Conservation (phyloP, 2,888 invertebrate genomes). For the Drosophila recens region DNA sequence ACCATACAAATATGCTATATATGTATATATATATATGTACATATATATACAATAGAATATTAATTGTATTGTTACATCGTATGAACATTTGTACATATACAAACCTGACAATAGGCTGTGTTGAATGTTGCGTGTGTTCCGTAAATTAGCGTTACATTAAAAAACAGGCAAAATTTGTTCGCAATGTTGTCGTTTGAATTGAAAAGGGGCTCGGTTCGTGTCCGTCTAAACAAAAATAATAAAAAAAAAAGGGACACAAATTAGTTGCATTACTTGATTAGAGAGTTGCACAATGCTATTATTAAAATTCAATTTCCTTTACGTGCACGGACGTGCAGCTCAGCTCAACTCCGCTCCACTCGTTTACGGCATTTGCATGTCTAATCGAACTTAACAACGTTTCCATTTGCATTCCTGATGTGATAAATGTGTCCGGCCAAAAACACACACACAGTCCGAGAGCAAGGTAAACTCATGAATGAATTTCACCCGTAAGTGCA, state of each 20-base stretch:
- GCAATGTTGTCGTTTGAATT: conserved; percentile 67
- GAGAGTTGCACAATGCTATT: conserved; percentile 65
- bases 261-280: conserved; percentile 80
- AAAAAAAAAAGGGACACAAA: conserved; percentile 41
- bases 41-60: not conserved
- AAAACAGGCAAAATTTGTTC: conserved; percentile 69
- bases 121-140: conserved; percentile 60
- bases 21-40: too few relatives aligned
- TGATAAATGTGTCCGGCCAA: conserved; percentile 51
- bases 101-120: conserved; percentile 42
- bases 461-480: conserved; percentile 48
- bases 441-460: conserved; percentile 3
- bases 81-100: not conserved
- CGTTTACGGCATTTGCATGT: conserved; percentile 62
- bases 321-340: conserved; percentile 27
- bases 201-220: conserved; percentile 39
- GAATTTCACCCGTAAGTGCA: conserved; percentile 69
- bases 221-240: conserved; percentile 21
- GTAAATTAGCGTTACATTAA: conserved; percentile 79
- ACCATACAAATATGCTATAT: not conserved
- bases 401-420: conserved; percentile 61
- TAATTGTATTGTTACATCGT: conserved; percentile 1
- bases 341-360: conserved; percentile 13
- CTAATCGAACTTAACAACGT: conserved; percentile 77
- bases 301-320: conserved; percentile 78